Evolutionary conservation across 1,140 invertebrate genomes (phyloP), one percentile per base, ranked within the genome.

Genomic region (Drosophila suzukii): DNA sequence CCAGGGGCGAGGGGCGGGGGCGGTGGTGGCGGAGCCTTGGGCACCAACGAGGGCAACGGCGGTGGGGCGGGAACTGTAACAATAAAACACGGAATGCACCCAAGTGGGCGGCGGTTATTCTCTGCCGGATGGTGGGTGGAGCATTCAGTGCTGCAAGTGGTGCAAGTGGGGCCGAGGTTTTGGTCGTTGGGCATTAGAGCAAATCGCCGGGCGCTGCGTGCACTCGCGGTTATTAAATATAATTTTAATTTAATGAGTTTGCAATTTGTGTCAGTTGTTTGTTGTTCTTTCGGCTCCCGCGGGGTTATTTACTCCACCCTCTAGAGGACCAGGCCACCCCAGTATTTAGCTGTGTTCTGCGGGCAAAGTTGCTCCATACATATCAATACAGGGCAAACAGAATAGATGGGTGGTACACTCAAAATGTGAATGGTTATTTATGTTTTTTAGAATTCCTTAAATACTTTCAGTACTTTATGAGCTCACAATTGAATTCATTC

Each of bases 21-120:
- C 72, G 96, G 95, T 54, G 95, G 95, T 56, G 95, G 95, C 46
- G 96, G 94, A 5, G 95, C 89, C 77, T 91, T 92, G 10, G 91
- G 91, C 59, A 91, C 90, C 81, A 90, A 56, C 50, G 91, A 91
- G 46, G 91, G 92, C 66, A 90, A 63, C 73, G 92, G 90, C 51
- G 90, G 90, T 11, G 91, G 90, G 60, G 86, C 83, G 60, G 90
- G 86, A 81, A 91, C 84, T 92, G 75, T n/a, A 63, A 60, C n/a
- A 66, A 47, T 57, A 62, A 77, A 60, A 53, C 30, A 72, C 6
- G 61, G 24, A 77, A 43, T 53, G 51, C 54, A 71, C 59, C 39
- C 70, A 39, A 47, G 11, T 34, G 54, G 38, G 57, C 12, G 27
- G 27, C 44, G 36, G 68, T 49, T 51, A 50, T 55, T 54, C 32